Evolutionary conservation across 2,888 invertebrate species (phyloP).

Genomic region (Beris morrisii): DNA sequence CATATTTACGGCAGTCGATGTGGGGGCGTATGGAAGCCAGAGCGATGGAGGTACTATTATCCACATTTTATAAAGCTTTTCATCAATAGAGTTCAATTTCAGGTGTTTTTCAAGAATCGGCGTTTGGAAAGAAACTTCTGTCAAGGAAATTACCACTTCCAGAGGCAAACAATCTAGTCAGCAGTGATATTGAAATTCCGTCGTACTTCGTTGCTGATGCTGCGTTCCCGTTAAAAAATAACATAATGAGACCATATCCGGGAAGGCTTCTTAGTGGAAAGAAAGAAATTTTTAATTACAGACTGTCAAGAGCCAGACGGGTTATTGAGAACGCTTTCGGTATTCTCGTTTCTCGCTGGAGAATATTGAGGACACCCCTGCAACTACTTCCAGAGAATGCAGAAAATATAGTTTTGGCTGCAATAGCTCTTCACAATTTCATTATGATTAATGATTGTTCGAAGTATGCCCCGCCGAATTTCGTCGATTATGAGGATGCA

Average conservation of each 20-base stretch:
- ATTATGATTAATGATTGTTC: too few species aligned
- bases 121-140: too few species aligned
- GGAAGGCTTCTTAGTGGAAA: background rate
- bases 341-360: background rate
- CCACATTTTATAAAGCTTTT: too few species aligned
- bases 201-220: background rate
- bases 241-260: constrained; percentile 2
- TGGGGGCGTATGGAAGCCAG: background rate
- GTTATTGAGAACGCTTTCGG: background rate
- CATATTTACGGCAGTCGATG: background rate
- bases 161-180: background rate
- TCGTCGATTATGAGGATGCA: too few species aligned
- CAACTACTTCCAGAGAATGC: too few species aligned
- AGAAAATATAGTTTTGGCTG: too few species aligned
- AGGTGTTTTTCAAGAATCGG: too few species aligned
- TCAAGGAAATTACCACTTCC: background rate
- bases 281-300: constrained; percentile 7
- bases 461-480: too few species aligned
- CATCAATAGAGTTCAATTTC: background rate
- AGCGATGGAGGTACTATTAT: background rate
- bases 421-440: too few species aligned
- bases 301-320: background rate
- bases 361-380: too few species aligned
- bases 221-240: background rate
- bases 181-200: background rate